Base-by-base conservation (phyloP, 2,797 vertebrate species). In the Phalanger gymnotis region DNA sequence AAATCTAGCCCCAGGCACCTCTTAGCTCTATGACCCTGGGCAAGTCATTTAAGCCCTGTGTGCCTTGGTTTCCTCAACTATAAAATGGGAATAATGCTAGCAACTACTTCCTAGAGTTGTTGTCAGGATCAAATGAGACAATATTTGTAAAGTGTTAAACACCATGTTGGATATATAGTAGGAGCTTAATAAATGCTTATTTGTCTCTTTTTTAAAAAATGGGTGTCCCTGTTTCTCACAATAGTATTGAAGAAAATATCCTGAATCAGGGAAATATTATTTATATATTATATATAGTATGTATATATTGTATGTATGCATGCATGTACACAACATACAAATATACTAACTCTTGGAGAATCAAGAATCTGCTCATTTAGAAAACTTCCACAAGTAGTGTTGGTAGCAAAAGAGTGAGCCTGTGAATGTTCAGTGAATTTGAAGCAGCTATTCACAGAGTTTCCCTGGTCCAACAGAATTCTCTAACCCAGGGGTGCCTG, bases 141-240 rank as follows among this genome's bases (percentile, higher is more conserved):
- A 34, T 34, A 61, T 61, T 58, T 61, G 30, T 61, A 34, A 61
- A 61, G 31, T 34, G 12, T 28, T 61, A 61, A 34, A 31, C 30
- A 34, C 31, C 31, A 13, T 34, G 30, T 61, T 61, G 31, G 11
- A 28, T 61, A 61, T 10, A 13, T 61, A 34, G 27, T 61, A 61
- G 58, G 11, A 61, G 55, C 27, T 56, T 56, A 28, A 61, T 61
- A 61, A 61, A 14, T 61, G 30, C 30, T 61, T 61, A 31, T 53
- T 16, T 31, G 12, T 31, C 28, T 53, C 89, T 52, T 16, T 47
- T 25, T 34, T 53, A 92, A 96, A 53, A 92, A 94, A 94, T 27
- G 94, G 92, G 56, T 47, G 90, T 89, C 92, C 93, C 96, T 96
- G 91, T 94, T 94, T 91, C 40, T n/a, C 47, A 61, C 91, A 96